Evolutionary conservation across 2,888 invertebrate genomes (phyloP).

Genomic region (Rhamnusium bicolor): DNA sequence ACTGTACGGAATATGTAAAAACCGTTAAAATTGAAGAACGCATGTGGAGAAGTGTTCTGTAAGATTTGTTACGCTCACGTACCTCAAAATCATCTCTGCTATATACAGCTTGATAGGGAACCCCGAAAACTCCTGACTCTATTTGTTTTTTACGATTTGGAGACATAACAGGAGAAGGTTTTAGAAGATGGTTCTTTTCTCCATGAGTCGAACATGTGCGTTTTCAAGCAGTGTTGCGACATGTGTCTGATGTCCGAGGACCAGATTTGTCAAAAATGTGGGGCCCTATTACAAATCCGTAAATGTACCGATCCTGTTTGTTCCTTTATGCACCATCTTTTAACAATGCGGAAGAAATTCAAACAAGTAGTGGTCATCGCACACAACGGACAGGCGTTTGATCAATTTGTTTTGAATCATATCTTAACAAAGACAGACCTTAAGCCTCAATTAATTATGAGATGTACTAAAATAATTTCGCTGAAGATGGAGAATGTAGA

Average conservation of each 20-base stretch:
- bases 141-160: constrained; percentile 42
- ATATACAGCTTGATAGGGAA: constrained; percentile 35
- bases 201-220: constrained; percentile 42
- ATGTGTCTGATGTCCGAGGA: background rate
- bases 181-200: constrained; percentile 20
- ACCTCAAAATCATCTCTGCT: constrained; percentile 22
- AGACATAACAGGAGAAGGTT: constrained; percentile 34
- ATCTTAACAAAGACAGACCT: too few species aligned
- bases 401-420: too few species aligned
- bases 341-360: background rate
- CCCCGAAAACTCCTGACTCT: constrained; percentile 27
- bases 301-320: background rate
- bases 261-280: constrained; percentile 11
- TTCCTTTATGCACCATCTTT: background rate
- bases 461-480: too few species aligned
- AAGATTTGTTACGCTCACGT: background rate
- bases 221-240: constrained; percentile 34
- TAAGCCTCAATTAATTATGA: too few species aligned
- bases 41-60: too few species aligned
- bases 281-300: constrained; percentile 13
- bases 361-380: too few species aligned
- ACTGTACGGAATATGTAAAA: too few species aligned
- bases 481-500: too few species aligned
- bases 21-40: too few species aligned
- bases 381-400: too few species aligned